These are phyloP conservation scores for Periphyllus acericola DNA, from an alignment of 2,888 invertebrate genomes.

Conservation along the genomic window DNA sequence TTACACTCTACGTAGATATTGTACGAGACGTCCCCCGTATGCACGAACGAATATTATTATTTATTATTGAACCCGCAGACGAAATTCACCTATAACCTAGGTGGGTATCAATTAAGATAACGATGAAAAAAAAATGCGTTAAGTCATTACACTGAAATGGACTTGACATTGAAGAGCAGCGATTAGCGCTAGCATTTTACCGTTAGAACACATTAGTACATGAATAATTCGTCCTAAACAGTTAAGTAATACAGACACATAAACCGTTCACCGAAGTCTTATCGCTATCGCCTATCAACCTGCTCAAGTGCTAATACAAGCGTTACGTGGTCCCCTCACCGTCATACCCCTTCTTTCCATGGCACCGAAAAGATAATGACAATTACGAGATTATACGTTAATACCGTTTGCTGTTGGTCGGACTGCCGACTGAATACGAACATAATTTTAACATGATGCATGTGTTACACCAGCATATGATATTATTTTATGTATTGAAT, in stretches of 20 bases:
- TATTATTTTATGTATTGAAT: neutral
- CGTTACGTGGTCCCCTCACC: neutral
- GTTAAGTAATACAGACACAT: neutral
- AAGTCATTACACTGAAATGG: slow-evolving; percentile 17
- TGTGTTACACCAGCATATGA: neutral
- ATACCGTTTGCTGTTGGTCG: slow-evolving; percentile 9
- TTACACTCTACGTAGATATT: neutral
- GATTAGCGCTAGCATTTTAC: neutral
- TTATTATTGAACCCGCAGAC: neutral
- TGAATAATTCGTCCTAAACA: neutral
- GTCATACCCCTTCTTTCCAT: neutral
- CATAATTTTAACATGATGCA: neutral
- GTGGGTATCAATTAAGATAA: slow-evolving; percentile 22
- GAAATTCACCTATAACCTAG: slow-evolving; percentile 19
- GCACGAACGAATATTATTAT: neutral
- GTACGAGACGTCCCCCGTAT: neutral
- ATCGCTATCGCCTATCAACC: slow-evolving; percentile 27
- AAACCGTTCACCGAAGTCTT: slow-evolving; percentile 21
- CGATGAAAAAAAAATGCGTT: neutral
- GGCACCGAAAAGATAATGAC: slow-evolving; percentile 43
- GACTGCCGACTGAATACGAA: neutral
- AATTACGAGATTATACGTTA: slow-evolving; percentile 10
- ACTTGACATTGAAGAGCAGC: slow-evolving; percentile 49
- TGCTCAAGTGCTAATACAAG: slow-evolving; percentile 24
- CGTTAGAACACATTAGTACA: neutral